A percentile compares a stretch with the other conserved stretches of the same genome.
Evolutionary conservation across 2,113 vertebrate genomes (phyloP).

Genomic region (Pollachius pollachius): DNA sequence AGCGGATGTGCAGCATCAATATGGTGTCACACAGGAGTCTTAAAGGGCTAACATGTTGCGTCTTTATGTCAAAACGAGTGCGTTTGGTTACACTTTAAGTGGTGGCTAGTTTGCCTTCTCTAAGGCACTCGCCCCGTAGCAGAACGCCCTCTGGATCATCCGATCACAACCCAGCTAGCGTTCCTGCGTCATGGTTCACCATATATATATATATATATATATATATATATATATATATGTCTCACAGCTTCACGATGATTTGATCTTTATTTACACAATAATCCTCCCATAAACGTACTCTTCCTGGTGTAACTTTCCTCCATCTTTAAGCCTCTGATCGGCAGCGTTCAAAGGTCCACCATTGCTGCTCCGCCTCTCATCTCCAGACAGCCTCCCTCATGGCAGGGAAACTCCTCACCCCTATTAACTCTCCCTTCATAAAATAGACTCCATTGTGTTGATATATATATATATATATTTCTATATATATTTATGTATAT

Average conservation of each 20-base stretch:
- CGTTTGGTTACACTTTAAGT: no score
- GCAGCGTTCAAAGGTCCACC: background rate
- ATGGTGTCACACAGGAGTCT: no score
- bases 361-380: background rate
- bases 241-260: no score
- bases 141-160: conserved; percentile 10
- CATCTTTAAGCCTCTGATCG: background rate
- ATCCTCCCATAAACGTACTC: background rate
- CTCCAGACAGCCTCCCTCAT: background rate
- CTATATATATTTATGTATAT: conserved; percentile 30
- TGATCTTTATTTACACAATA: conserved; percentile 6
- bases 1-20: no score
- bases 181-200: no score
- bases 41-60: no score
- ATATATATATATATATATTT: conserved; percentile 27
- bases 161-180: no score
- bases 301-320: background rate
- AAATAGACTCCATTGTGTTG: conserved; percentile 70
- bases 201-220: no score
- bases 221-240: no score
- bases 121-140: conserved; percentile 74
- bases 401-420: conserved; percentile 40
- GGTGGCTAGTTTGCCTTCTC: conserved; percentile 3
- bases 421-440: conserved; percentile 73
- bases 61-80: no score